Evolutionary conservation across 2,888 invertebrate genomes (phyloP).

Genomic region (Allygus modestus): DNA sequence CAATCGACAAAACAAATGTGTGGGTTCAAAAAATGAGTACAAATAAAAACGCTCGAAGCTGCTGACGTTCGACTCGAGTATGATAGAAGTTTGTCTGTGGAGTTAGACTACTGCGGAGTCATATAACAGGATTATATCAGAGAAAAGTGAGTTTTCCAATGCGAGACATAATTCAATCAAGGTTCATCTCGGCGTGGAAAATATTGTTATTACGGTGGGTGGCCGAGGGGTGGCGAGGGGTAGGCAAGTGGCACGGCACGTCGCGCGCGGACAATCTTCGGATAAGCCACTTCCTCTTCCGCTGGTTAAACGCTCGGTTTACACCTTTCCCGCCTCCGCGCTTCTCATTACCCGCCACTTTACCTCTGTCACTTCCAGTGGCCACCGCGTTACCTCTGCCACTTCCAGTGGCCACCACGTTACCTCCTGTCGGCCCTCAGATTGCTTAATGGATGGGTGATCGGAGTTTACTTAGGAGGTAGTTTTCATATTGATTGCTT

Average conservation of each 20-base stretch:
- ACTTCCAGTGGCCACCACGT: not conserved
- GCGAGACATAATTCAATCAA: slow-evolving; percentile 65
- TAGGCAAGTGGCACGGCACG: slow-evolving; percentile 3
- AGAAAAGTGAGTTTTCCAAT: slow-evolving; percentile 63
- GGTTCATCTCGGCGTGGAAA: slow-evolving; percentile 65
- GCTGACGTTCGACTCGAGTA: not conserved
- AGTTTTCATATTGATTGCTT: too few species aligned
- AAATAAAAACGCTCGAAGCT: too few species aligned
- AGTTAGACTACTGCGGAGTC: slow-evolving; percentile 16
- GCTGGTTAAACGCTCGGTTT: slow-evolving; percentile 43
- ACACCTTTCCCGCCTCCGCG: slow-evolving; percentile 3
- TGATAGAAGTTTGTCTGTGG: slow-evolving; percentile 30
- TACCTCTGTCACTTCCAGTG: not conserved
- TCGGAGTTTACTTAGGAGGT: too few species aligned
- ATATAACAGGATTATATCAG: slow-evolving; percentile 58
- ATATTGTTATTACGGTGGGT: slow-evolving; percentile 64
- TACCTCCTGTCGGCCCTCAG: too few species aligned
- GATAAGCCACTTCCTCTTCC: slow-evolving; percentile 47
- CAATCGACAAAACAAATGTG: too few species aligned
- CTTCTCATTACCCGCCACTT: slow-evolving; percentile 30
- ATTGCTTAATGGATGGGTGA: too few species aligned
- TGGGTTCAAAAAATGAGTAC: too few species aligned
- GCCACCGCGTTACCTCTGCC: not conserved
- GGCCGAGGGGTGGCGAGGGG: slow-evolving; percentile 34
- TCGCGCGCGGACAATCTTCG: slow-evolving; percentile 53